Conservation (phyloP, 1,140 invertebrate species). For the Tetranychus urticae region DNA sequence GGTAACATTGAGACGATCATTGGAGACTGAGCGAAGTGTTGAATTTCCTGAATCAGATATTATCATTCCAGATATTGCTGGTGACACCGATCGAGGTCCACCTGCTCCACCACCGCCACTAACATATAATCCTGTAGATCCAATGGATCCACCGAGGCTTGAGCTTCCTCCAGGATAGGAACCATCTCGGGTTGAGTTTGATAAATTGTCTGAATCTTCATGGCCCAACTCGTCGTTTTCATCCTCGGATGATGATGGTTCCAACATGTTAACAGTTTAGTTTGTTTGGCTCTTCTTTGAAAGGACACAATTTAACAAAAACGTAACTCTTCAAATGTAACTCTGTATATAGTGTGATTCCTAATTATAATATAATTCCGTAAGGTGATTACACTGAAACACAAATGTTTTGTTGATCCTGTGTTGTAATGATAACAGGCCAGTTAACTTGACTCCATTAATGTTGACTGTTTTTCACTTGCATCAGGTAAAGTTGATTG, state of each 20-base stretch:
- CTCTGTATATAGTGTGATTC: too few species aligned
- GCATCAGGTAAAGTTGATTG: too few species aligned
- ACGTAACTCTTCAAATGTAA: too few species aligned
- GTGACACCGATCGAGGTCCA: not conserved
- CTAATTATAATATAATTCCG: too few species aligned
- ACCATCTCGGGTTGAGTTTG: slow-evolving; percentile 10
- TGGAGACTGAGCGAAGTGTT: not conserved
- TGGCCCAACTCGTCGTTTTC: slow-evolving; percentile 22
- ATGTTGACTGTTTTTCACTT: too few species aligned
- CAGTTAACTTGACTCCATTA: too few species aligned
- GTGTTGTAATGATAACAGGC: too few species aligned
- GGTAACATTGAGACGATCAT: not conserved
- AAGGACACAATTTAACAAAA: not conserved
- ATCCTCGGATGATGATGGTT: slow-evolving; percentile 29
- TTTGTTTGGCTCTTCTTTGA: too few species aligned
- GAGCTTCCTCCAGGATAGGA: slow-evolving; percentile 8
- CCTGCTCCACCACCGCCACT: not conserved
- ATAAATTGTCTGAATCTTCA: slow-evolving; percentile 9
- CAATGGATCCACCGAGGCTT: slow-evolving; percentile 10
- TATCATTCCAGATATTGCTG: not conserved
- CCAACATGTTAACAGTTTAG: slow-evolving; percentile 21
- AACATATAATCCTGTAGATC: not conserved
- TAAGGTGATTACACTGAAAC: too few species aligned
- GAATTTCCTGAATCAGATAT: not conserved
- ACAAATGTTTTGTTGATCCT: too few species aligned